Evolutionary conservation across 2,113 vertebrate species (phyloP).

Genomic region (Synodontis membranacea): DNA sequence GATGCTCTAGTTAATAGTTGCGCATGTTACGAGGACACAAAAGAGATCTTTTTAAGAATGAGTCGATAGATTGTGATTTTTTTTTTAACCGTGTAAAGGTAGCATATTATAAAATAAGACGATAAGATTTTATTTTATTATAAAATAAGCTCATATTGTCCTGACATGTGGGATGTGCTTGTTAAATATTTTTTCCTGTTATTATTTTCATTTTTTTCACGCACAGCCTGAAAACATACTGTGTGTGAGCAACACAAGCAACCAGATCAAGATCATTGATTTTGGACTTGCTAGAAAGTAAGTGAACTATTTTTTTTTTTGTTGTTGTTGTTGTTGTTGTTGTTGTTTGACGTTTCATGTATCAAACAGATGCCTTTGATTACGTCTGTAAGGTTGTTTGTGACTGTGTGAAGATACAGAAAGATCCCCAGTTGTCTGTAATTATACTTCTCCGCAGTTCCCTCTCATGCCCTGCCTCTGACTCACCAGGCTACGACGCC

Average conservation of each 20-base stretch:
- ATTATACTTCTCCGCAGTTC: conserved; percentile 4
- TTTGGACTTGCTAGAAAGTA: conserved; percentile 90
- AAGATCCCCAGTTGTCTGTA: neutral
- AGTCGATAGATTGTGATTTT: neutral
- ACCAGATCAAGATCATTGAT: conserved; percentile 92
- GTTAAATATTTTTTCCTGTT: neutral
- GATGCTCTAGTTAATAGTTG: neutral
- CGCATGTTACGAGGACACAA: neutral
- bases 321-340: conserved; percentile 1
- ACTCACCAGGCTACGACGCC: conserved; percentile 17
- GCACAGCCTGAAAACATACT: conserved; percentile 87
- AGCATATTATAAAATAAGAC: neutral
- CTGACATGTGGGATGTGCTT: neutral
- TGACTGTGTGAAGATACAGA: neutral
- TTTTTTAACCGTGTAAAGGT: too few species aligned
- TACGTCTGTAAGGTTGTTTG: conserved; percentile 12
- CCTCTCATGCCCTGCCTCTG: conserved; percentile 12
- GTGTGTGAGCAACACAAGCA: conserved; percentile 81
- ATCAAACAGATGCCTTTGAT: neutral
- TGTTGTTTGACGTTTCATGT: neutral
- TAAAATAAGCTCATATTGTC: neutral
- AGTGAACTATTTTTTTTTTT: conserved; percentile 43
- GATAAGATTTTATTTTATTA: neutral
- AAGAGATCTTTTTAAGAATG: neutral
- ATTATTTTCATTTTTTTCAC: neutral